These are phyloP conservation scores for Sarcophaga caerulescens DNA, from an alignment of 2,888 invertebrate species.

Conservation along the genomic window DNA sequence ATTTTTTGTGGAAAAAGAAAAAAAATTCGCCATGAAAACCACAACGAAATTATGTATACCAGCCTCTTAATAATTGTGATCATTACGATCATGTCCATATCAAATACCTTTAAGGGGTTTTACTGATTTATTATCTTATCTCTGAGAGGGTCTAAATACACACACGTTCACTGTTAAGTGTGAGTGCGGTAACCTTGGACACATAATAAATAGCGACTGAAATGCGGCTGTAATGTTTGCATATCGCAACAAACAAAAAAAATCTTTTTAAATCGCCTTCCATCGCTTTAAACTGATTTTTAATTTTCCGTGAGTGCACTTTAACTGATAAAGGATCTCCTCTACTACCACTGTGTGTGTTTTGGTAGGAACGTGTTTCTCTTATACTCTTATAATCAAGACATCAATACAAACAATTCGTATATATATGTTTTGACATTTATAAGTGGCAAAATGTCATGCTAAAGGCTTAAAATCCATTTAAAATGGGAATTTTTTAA, in stretches of 20 bases:
- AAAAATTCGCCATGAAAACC: not conserved
- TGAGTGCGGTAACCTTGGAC: conserved; percentile 23
- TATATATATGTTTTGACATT: conserved; percentile 61
- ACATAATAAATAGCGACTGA: conserved; percentile 8
- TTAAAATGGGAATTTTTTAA: conserved; percentile 53
- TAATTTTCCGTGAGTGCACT: conserved; percentile 33
- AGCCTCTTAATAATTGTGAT: not conserved
- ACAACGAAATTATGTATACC: not conserved
- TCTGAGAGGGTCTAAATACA: not conserved
- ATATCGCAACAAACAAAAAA: conserved; percentile 23
- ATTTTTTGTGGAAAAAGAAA: not conserved
- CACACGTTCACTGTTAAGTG: not conserved
- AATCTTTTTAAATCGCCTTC: not conserved
- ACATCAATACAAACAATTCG: conserved; percentile 47
- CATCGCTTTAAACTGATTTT: conserved; percentile 45
- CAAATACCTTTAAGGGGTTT: conserved; percentile 27
- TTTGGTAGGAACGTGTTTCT: not conserved
- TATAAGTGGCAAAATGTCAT: conserved; percentile 60
- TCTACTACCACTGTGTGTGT: not conserved
- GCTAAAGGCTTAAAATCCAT: conserved; percentile 56
- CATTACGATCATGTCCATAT: conserved; percentile 22
- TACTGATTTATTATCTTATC: conserved; percentile 43
- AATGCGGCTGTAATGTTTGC: conserved; percentile 10
- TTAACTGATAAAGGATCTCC: conserved; percentile 43
- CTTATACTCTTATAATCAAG: conserved; percentile 50